Conservation (phyloP, 2,113 vertebrate genomes). For the Mormyrus iriodes region DNA sequence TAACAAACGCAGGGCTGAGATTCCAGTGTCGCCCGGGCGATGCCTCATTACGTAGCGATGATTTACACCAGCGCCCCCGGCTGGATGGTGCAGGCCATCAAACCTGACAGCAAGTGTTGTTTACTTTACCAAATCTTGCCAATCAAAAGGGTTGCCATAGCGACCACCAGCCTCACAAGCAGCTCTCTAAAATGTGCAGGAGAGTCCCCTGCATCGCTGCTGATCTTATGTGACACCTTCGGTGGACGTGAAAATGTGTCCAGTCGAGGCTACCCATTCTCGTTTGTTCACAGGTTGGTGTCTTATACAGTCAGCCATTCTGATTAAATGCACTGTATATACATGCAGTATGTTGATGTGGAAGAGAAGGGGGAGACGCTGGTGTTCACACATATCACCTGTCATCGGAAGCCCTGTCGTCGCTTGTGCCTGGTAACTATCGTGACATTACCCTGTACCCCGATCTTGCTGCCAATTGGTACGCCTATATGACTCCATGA, state of each 20-base stretch:
- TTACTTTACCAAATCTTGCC: background rate
- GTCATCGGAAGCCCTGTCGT: background rate
- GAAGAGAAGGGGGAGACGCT: background rate
- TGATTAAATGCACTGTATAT: background rate
- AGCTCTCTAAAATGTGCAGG: background rate
- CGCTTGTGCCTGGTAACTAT: background rate
- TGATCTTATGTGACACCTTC: too few species aligned
- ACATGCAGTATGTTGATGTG: background rate
- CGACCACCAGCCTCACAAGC: background rate
- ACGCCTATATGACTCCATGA: background rate
- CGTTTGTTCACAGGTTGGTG: background rate
- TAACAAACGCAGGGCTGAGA: background rate
- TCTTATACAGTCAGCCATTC: background rate
- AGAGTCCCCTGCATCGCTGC: background rate
- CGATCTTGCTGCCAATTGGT: background rate
- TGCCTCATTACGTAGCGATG: background rate
- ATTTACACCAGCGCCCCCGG: background rate
- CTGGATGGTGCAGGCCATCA: background rate
- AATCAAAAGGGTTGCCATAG: background rate
- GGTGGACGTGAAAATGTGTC: background rate
- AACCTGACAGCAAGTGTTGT: constrained; percentile 4
- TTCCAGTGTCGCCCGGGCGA: background rate
- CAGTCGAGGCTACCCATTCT: background rate
- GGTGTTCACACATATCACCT: background rate
- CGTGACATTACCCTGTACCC: background rate